Conservation (phyloP, 2,888 invertebrate genomes). For the Autographa pulchrina region DNA sequence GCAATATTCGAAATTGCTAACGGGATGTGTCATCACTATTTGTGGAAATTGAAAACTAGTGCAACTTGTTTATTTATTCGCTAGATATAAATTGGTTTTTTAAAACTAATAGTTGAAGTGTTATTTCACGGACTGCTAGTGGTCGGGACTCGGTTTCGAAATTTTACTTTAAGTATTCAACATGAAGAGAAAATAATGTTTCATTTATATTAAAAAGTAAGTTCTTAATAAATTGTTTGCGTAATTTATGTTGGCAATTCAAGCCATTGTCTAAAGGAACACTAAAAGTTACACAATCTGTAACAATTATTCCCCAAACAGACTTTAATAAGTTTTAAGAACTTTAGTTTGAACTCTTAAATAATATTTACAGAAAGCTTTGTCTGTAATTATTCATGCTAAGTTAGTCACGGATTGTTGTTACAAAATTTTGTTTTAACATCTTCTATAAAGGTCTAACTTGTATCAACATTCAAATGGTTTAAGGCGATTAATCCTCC, state of each 20-base stretch:
- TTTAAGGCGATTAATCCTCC: not conserved
- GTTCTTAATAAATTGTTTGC: too few species aligned
- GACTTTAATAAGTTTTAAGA: not conserved
- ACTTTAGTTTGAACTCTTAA: not conserved
- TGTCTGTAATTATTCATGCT: not conserved
- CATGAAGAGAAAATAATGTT: not conserved
- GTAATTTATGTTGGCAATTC: too few species aligned
- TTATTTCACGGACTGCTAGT: not conserved
- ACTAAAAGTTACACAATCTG: not conserved
- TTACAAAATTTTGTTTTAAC: not conserved
- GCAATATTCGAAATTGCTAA: not conserved
- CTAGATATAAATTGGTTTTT: not conserved
- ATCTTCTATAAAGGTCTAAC: not conserved
- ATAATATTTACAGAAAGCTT: not conserved
- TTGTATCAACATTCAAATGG: slow-evolving; percentile 2
- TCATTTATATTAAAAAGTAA: too few species aligned
- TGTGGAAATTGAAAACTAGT: not conserved
- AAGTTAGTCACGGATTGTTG: slow-evolving; percentile 3
- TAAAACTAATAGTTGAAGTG: not conserved
- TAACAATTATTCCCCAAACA: not conserved
- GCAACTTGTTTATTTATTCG: not conserved
- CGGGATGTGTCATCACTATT: not conserved
- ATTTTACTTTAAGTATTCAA: not conserved
- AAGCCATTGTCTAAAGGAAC: too few species aligned
- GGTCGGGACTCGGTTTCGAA: not conserved